A percentile compares a stretch with the other conserved stretches of the same genome.
Evolutionary conservation across 2,888 invertebrate genomes (phyloP).

Genomic region (Dioctria linearis): DNA sequence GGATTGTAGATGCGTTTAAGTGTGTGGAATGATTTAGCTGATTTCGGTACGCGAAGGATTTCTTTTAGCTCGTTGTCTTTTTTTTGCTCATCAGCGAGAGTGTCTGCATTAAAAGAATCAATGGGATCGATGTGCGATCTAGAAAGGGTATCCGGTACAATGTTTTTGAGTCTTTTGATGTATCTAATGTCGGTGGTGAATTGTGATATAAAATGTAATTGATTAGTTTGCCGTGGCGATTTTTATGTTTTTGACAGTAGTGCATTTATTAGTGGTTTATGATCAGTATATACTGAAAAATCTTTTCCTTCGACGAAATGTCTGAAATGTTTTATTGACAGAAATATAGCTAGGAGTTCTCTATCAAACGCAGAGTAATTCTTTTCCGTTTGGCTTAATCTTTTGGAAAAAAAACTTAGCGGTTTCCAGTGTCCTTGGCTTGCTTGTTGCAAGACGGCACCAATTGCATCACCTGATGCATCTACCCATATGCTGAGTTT

Average conservation of each 20-base stretch:
- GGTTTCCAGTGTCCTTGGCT: not conserved
- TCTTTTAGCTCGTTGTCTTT: not conserved
- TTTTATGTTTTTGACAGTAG: too few relatives aligned
- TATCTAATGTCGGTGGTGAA: slow-evolving; percentile 24
- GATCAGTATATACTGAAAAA: too few relatives aligned
- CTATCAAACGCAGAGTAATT: too few relatives aligned
- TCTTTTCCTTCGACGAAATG: too few relatives aligned
- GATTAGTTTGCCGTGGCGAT: too few relatives aligned
- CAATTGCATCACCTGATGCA: not conserved
- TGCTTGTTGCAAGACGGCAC: not conserved
- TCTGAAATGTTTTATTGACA: too few relatives aligned
- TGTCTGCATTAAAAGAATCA: not conserved
- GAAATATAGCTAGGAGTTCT: too few relatives aligned
- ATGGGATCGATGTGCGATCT: not conserved
- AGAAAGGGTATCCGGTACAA: not conserved
- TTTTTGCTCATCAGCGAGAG: not conserved
- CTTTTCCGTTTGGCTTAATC: not conserved
- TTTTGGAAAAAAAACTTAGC: not conserved
- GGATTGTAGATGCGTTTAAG: not conserved
- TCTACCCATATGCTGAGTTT: not conserved
- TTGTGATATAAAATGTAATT: slow-evolving; percentile 16
- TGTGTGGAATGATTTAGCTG: not conserved
- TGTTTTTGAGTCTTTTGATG: not conserved
- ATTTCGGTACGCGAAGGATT: not conserved
- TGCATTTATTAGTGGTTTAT: too few relatives aligned